A percentile compares a stretch with the other conserved stretches of the same genome.
phyloP scores from a whole-genome alignment of 2,113 vertebrate species.

The Zingel zingel region DNA sequence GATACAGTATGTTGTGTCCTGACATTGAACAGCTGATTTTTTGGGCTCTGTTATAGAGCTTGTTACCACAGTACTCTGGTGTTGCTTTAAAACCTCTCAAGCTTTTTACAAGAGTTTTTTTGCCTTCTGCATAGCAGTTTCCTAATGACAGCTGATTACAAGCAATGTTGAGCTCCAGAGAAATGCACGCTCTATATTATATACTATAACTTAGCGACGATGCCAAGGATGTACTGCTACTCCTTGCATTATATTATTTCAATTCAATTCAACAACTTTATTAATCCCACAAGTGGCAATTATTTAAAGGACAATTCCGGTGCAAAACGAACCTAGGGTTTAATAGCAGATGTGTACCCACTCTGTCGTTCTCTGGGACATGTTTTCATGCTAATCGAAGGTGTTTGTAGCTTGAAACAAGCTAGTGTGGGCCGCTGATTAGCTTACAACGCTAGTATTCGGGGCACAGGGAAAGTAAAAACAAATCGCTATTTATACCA shows the following conservation, averaged over 20 bases:
- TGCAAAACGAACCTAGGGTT: too few species aligned
- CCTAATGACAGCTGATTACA: conserved; percentile 34
- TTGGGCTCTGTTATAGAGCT: conserved; percentile 56
- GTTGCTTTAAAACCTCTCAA: conserved; percentile 28
- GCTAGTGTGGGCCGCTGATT: too few species aligned
- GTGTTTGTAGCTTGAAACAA: too few species aligned
- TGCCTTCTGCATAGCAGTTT: conserved; percentile 7
- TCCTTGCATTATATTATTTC: neutral
- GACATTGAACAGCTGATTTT: conserved; percentile 26
- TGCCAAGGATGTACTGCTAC: neutral
- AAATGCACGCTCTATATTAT: conserved; percentile 38
- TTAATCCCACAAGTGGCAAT: too few species aligned
- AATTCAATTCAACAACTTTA: too few species aligned
- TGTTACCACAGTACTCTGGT: conserved; percentile 34
- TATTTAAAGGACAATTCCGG: too few species aligned
- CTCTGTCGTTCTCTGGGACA: too few species aligned
- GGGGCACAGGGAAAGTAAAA: too few species aligned
- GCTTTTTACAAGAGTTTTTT: conserved; percentile 7
- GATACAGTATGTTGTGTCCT: conserved; percentile 7
- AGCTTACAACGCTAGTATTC: too few species aligned
- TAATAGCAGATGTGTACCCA: too few species aligned
- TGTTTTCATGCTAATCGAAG: too few species aligned
- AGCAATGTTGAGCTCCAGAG: conserved; percentile 19
- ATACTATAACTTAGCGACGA: neutral
- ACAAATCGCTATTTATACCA: too few species aligned